phyloP scores from a whole-genome alignment of 2,113 vertebrate genomes.

The Tauraco erythrolophus region DNA sequence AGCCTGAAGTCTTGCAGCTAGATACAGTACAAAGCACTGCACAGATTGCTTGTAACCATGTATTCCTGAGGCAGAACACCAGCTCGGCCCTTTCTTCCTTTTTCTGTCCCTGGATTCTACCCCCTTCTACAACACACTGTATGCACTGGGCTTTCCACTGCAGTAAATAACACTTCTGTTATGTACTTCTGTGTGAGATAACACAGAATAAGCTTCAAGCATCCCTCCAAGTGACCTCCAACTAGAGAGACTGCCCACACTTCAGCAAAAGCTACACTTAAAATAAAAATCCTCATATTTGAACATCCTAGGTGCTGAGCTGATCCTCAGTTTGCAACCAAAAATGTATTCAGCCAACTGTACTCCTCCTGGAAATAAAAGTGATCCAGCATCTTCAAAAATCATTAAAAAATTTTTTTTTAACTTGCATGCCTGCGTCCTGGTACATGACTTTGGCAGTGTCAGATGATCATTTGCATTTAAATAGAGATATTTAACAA shows the following conservation, averaged over 20 bases:
- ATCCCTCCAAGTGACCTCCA: neutral
- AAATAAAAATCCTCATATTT: neutral
- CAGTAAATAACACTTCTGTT: too few species aligned
- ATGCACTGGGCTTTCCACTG: neutral
- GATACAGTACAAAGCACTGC: neutral
- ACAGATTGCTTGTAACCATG: neutral
- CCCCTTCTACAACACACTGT: neutral
- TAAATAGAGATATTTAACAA: constrained; percentile 63
- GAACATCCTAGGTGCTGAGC: neutral
- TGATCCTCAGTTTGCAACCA: neutral
- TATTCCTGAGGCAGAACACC: neutral
- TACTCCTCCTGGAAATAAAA: neutral
- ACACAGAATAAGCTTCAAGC: neutral
- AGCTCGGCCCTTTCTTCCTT: neutral
- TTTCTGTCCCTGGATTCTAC: neutral
- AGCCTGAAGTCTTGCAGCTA: neutral
- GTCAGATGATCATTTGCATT: constrained; percentile 51
- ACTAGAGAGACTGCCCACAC: neutral
- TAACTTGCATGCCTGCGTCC: neutral
- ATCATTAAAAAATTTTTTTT: neutral
- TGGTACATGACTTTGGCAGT: constrained; percentile 25
- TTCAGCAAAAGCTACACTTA: neutral
- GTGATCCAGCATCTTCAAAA: neutral
- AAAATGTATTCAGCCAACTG: neutral
- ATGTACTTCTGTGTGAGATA: too few species aligned